Evolutionary conservation across 2,113 vertebrate species (phyloP), one percentile per base, ranked within the genome.

Genomic region (Cairina moschata): DNA sequence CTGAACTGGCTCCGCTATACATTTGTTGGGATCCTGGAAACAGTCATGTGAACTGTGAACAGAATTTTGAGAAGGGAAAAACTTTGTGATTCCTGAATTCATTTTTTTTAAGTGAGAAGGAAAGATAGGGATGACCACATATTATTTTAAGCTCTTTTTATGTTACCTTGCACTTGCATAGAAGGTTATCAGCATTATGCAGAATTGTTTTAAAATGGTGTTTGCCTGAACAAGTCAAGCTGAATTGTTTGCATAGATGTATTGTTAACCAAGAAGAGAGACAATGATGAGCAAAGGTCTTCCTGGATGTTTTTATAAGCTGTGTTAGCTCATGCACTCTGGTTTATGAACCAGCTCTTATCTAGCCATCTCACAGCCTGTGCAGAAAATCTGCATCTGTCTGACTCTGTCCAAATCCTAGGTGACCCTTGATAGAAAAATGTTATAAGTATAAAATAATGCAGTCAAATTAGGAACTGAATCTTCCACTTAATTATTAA

Each of bases 1-100:
- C 71, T 4, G 1, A 93, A 88, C 91, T 96, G 84, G 94, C 92
- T 96, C 81, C 65, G 56, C 78, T 96, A 96, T 97, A 95, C 87
- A 60, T 97, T 94, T 91, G 29, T 55, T 87, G 78, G 42, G 82
- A 93, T 81, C 72, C 91, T 96, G 95, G 86, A 96, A 96, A 65
- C 59, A 86, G 54, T 94, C 66, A 55, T 66, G 50, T 81, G 85
- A 95, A 77, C 94, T 90, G 91, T 93, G 94, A 93, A 67, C 72
- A 71, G 94, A 96, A 96, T 96, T 86, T 1, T 90, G 90, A 97
- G 90, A 85, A 94, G 91, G 75, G 9, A 94, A 34, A 78, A 83
- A 78, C 5, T 74, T 42, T 12, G 29, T 85, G n/a, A 86, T 59
- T 86, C 26, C 40, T 63, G 46, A 83, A 76, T 6, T 42, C 28